Percentiles rank a stretch among this genome's conserved stretches.
Evolutionary conservation across 2,888 invertebrate species (phyloP).

Genomic region (Ophion ellenae): DNA sequence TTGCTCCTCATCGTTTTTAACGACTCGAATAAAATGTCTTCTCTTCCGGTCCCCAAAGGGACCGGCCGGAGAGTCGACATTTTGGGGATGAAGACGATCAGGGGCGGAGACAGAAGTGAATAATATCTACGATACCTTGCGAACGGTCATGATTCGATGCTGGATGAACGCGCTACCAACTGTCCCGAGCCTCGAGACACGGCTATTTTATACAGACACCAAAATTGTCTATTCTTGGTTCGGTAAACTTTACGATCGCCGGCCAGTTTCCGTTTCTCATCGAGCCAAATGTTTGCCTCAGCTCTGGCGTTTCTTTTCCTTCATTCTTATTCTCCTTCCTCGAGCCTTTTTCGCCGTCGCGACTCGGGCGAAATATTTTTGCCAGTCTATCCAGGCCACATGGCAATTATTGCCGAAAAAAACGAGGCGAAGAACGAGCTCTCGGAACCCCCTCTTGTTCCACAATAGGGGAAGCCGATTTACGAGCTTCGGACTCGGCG

Average conservation of each 20-base stretch:
- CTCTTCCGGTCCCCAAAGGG: conserved; percentile 1
- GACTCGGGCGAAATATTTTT: conserved; percentile 9
- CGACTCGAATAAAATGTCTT: conserved; percentile 17
- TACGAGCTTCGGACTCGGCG: conserved; percentile 50
- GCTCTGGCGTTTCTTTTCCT: conserved; percentile 15
- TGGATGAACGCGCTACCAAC: conserved; percentile 16
- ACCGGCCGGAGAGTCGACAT: conserved; percentile 13
- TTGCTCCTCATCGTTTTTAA: conserved; percentile 7
- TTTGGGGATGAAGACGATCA: background rate
- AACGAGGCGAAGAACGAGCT: background rate
- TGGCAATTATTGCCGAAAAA: conserved; percentile 52
- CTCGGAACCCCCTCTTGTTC: conserved; percentile 7
- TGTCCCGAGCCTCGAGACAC: conserved; percentile 10
- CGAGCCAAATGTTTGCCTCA: conserved; percentile 35
- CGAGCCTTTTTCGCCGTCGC: background rate
- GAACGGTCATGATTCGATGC: conserved; percentile 46
- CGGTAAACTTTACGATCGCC: conserved; percentile 27
- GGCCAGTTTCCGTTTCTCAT: conserved; percentile 49
- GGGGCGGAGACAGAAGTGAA: background rate
- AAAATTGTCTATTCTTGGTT: conserved; percentile 4
- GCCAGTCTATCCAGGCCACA: conserved; percentile 19
- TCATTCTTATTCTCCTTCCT: background rate
- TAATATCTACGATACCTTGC: conserved; percentile 44
- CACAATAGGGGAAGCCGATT: conserved; percentile 52
- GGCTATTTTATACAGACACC: conserved; percentile 39